Evolutionary conservation across 1,140 invertebrate species (phyloP).

Genomic region (Triops cancriformis): DNA sequence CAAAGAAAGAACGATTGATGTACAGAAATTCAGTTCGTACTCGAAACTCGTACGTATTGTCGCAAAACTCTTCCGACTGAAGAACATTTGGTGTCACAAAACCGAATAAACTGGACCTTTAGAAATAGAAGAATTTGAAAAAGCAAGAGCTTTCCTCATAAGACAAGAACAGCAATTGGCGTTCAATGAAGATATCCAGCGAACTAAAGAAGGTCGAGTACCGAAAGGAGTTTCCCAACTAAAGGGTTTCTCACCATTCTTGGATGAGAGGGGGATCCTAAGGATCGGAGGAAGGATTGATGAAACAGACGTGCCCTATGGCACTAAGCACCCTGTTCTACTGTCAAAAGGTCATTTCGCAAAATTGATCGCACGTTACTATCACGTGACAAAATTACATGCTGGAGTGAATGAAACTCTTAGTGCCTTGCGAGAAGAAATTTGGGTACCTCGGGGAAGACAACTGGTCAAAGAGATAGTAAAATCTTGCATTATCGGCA

Average conservation of each 20-base stretch:
- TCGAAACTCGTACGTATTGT: not conserved
- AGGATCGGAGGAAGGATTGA: constrained; percentile 40
- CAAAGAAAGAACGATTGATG: not conserved
- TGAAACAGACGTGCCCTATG: constrained; percentile 31
- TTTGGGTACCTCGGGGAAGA: constrained; percentile 16
- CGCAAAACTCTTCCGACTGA: not conserved
- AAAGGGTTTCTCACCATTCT: constrained; percentile 35
- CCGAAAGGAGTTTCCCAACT: constrained; percentile 14
- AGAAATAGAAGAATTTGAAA: not conserved
- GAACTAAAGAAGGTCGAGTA: not conserved
- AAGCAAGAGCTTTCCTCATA: not conserved
- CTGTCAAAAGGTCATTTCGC: constrained; percentile 29
- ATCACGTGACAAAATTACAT: not conserved
- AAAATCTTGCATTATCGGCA: not conserved
- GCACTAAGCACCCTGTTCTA: constrained; percentile 35
- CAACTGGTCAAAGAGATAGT: not conserved
- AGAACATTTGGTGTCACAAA: not conserved
- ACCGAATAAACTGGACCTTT: not conserved
- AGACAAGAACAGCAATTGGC: not conserved
- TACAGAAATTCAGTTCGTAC: not conserved
- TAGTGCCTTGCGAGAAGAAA: not conserved
- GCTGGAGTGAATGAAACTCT: not conserved
- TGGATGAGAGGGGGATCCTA: constrained; percentile 38
- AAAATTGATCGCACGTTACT: not conserved
- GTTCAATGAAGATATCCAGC: not conserved